Evolutionary conservation across 2,797 vertebrate species (phyloP).

Genomic region (Geotrypetes seraphini): DNA sequence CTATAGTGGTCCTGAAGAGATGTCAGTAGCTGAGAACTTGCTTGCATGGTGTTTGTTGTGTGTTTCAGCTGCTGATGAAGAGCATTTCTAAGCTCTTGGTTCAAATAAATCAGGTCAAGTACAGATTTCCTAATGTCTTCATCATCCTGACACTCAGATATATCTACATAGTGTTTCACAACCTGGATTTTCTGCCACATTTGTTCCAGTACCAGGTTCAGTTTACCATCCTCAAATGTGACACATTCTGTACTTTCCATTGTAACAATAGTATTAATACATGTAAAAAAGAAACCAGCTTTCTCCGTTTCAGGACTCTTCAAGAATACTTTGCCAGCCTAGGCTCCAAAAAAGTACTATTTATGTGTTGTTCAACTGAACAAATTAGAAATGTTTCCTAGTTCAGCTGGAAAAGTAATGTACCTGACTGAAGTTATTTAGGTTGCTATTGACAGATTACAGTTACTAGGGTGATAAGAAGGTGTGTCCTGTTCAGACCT

Average conservation of each 20-base stretch:
- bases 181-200: constrained; percentile 33
- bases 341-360: neutral
- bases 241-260: constrained; percentile 25
- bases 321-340: neutral
- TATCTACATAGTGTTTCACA: constrained; percentile 13
- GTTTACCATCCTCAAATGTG: constrained; percentile 14
- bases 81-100: constrained; percentile 28
- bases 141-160: constrained; percentile 5
- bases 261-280: too few relatives aligned
- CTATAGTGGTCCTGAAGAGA: constrained; percentile 22
- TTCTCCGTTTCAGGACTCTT: constrained; percentile 1
- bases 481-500: constrained; percentile 22
- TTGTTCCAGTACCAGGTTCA: constrained; percentile 31
- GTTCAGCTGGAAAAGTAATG: neutral
- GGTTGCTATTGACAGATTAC: constrained; percentile 38
- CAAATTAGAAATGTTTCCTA: too few relatives aligned
- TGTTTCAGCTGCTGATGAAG: constrained; percentile 34
- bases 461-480: constrained; percentile 50
- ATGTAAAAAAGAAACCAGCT: neutral
- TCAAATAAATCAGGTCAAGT: constrained; percentile 19
- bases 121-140: constrained; percentile 1
- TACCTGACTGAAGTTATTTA: constrained; percentile 1
- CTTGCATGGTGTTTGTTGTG: constrained; percentile 15
- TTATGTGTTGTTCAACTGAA: neutral
- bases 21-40: constrained; percentile 25